Evolutionary conservation across 2,888 invertebrate species (phyloP).

Genomic region (Pachycephus smyrnensis): DNA sequence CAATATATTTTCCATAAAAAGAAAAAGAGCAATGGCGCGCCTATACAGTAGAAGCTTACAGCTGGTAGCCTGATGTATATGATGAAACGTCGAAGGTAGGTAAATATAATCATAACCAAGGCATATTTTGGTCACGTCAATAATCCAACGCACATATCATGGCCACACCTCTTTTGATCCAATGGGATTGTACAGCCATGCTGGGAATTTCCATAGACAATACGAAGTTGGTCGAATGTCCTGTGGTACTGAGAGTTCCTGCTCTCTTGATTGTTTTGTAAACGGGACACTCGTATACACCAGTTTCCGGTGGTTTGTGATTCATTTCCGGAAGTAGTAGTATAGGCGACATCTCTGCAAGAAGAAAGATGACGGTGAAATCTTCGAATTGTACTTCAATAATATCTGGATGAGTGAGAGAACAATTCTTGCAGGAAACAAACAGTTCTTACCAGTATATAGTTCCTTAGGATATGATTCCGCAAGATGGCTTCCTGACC

Average conservation of each 20-base stretch:
- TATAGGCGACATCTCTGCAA: slow-evolving; percentile 76
- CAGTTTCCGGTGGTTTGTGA: slow-evolving; percentile 68
- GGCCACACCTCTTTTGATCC: slow-evolving; percentile 75
- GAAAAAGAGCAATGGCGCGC: not conserved
- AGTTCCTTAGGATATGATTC: slow-evolving; percentile 78
- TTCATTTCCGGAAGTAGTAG: slow-evolving; percentile 78
- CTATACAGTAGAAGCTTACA: not conserved
- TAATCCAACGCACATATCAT: slow-evolving; percentile 71
- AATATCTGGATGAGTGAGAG: not conserved
- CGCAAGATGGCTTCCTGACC: slow-evolving; percentile 73
- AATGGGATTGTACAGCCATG: slow-evolving; percentile 70
- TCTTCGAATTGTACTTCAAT: not conserved
- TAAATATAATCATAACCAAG: not conserved
- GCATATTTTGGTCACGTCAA: slow-evolving; percentile 44
- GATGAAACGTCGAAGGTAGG: not conserved
- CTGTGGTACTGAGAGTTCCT: slow-evolving; percentile 76
- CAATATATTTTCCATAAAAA: not conserved
- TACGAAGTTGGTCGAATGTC: slow-evolving; percentile 78
- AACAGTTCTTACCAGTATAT: slow-evolving; percentile 71
- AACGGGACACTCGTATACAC: slow-evolving; percentile 73
- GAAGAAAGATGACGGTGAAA: not conserved
- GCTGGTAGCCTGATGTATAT: not conserved
- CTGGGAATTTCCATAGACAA: slow-evolving; percentile 73
- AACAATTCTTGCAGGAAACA: too few species aligned
- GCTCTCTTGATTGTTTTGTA: slow-evolving; percentile 76